phyloP scores from a whole-genome alignment of 2,113 vertebrate genomes.

The Chauna torquata region DNA sequence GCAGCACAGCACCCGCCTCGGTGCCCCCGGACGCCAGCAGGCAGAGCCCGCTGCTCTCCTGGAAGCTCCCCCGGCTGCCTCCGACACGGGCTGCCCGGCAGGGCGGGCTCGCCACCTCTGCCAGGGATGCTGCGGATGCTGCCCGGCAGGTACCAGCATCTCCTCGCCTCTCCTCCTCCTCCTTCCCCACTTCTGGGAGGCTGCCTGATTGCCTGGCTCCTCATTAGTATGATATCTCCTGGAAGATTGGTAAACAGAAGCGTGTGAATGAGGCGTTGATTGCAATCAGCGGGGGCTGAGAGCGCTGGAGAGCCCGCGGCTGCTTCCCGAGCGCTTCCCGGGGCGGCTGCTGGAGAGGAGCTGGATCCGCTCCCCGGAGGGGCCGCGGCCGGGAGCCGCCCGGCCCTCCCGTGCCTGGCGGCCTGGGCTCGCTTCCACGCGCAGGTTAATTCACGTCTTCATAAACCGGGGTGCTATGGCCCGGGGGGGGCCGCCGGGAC shows the following conservation, averaged over 20 bases:
- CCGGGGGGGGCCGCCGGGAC: too few relatives aligned
- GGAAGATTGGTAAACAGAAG: constrained; percentile 56
- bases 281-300: constrained; percentile 68
- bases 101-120: too few relatives aligned
- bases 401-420: background rate
- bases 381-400: too few relatives aligned
- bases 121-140: background rate
- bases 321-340: constrained; percentile 25
- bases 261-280: constrained; percentile 69
- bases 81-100: too few relatives aligned
- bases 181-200: constrained; percentile 18
- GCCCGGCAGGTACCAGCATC: background rate
- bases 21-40: too few relatives aligned
- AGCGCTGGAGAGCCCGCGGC: background rate
- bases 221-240: constrained; percentile 49
- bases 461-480: too few relatives aligned
- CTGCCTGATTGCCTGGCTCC: constrained; percentile 38
- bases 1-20: too few relatives aligned
- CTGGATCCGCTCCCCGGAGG: background rate
- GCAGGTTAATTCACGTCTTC: too few relatives aligned
- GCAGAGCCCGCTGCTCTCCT: too few relatives aligned
- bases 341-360: background rate
- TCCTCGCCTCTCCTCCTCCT: background rate
- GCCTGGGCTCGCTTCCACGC: background rate
- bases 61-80: background rate